Evolutionary conservation across 2,888 invertebrate genomes (phyloP), one percentile per base, ranked within the genome.

Genomic region (Maniola hyperantus): DNA sequence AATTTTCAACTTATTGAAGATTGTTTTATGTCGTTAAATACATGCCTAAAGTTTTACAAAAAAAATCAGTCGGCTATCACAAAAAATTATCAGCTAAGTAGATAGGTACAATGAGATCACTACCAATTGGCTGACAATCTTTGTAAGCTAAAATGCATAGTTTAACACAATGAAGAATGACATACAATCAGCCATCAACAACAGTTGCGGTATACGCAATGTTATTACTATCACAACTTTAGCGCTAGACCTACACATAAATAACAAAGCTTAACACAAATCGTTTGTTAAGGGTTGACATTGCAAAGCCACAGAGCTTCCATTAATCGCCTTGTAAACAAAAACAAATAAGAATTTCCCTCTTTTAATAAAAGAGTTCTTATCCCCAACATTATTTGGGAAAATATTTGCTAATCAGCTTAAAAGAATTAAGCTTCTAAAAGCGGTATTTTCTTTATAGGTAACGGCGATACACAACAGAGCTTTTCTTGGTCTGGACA

Each of bases 401-500:
- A 10, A 57, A 57, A 57, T 57, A 57, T 57, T 57, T 42, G 57
- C 20, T 57, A 11, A 57, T 26, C 42, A 57, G 57, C 57, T 57
- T 57, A 57, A 57, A 7, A 13, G 39, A 57, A 42, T 57, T 57
- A 42, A 57, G 57, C 42, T 11, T 60, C 13, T 55, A 33, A 54
- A 59, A 61, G 36, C 34, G 15, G 11, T 50, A 48, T 48, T 54
- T 67, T 64, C 66, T 70, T 68, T 71, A 33, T 71, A 91, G 90
- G 97, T 98, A 77, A 94, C 93, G 57, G 95, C 94, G 63, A 93
- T 98, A 42, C 97, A 97, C 79, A 94, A 95, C 71, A 95, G 94
- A 73, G 97, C 97, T 10, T 98, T 98, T 82, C 95, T 96, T 80
- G 98, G 98, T 0, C 92, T 98, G 75, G 97, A 97, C 79, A 97